These are phyloP conservation scores for Mormyrops boulengeri DNA, from an alignment of 2,797 vertebrate genomes.

Conservation along the genomic window DNA sequence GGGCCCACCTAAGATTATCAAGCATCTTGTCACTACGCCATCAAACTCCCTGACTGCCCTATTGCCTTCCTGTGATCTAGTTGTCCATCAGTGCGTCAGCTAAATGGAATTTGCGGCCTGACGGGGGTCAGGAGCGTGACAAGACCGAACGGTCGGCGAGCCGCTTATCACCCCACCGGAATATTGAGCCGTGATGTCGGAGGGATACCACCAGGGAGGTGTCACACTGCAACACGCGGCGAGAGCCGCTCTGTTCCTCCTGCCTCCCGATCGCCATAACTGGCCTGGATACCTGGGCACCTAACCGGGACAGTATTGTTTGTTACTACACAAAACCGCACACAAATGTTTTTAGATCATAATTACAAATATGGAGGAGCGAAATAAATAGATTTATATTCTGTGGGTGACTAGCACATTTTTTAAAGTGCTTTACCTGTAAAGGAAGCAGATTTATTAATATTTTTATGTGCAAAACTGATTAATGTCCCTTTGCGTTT, in stretches of 20 bases:
- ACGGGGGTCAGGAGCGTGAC: conserved; percentile 36
- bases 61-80: conserved; percentile 37
- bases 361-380: conserved; percentile 58
- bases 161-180: conserved; percentile 44
- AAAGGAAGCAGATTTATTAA: conserved; percentile 40
- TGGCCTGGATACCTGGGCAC: neutral
- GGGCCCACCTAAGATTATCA: conserved; percentile 23
- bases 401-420: conserved; percentile 62
- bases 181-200: conserved; percentile 40
- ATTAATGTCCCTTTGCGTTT: conserved; percentile 68
- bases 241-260: neutral
- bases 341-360: conserved; percentile 48
- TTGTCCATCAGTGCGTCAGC: conserved; percentile 42
- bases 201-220: conserved; percentile 46
- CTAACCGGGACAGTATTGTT: neutral
- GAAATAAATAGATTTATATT: conserved; percentile 57
- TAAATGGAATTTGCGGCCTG: conserved; percentile 32
- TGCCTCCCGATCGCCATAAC: neutral
- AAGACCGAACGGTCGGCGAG: conserved; percentile 39
- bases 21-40: conserved; percentile 17
- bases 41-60: conserved; percentile 18
- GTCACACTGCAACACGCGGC: no score
- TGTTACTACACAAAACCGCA: neutral
- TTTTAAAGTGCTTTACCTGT: conserved; percentile 60
- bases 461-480: conserved; percentile 45